Conservation (phyloP, 92 coral and sea anemone species). For the Palythoa heliodiscus region DNA sequence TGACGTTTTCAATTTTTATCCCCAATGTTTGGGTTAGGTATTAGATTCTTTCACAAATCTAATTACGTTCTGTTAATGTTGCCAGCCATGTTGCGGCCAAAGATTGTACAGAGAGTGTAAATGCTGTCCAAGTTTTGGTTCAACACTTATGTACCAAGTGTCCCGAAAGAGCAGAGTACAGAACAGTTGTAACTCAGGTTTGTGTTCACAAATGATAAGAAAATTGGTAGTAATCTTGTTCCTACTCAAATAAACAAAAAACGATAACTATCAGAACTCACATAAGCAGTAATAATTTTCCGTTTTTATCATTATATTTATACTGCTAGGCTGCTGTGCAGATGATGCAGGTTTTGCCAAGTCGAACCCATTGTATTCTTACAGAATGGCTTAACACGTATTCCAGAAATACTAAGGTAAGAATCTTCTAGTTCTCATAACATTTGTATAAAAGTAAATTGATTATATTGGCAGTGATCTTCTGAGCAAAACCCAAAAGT, state of each 20-base stretch:
- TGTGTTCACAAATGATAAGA: background rate
- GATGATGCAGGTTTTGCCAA: constrained; percentile 71
- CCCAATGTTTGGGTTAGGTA: too few relatives aligned
- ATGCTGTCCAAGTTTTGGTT: constrained; percentile 80
- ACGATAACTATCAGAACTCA: background rate
- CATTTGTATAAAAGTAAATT: background rate
- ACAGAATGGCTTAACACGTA: constrained; percentile 82
- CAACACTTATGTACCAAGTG: constrained; percentile 96
- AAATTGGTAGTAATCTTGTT: too few relatives aligned
- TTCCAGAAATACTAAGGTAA: constrained; percentile 88
- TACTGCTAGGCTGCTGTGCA: constrained; percentile 73
- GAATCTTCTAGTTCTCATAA: background rate
- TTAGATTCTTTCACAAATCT: background rate
- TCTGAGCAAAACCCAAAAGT: too few relatives aligned
- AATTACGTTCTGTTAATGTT: background rate
- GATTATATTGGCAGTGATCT: background rate
- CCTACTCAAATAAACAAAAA: background rate
- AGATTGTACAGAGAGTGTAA: constrained; percentile 53
- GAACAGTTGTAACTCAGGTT: constrained; percentile 88
- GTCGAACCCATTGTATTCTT: constrained; percentile 52
- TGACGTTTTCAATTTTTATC: too few relatives aligned
- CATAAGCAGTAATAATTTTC: background rate
- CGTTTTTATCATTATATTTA: background rate
- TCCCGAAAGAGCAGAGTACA: constrained; percentile 94
- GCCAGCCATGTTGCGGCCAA: constrained; percentile 69